phyloP scores from a whole-genome alignment of 1,140 invertebrate species.

The Bombus soroeensis region DNA sequence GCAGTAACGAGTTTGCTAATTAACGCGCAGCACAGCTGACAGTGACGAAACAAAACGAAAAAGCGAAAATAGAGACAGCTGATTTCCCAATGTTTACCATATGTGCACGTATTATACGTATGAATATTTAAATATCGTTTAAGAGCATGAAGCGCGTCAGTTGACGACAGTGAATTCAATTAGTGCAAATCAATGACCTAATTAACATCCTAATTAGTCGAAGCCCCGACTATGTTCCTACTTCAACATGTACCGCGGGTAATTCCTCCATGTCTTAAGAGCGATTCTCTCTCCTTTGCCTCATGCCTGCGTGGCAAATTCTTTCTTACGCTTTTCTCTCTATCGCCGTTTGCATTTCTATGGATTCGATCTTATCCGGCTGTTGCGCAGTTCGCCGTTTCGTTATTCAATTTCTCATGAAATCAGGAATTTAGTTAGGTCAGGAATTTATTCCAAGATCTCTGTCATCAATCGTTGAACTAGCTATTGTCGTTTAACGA shows the following conservation, averaged over 20 bases:
- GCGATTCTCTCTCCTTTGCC: conserved; percentile 12
- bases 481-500: background rate
- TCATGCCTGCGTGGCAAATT: background rate
- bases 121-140: conserved; percentile 3
- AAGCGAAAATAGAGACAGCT: background rate
- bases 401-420: conserved; percentile 3
- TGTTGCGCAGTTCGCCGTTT: conserved; percentile 48
- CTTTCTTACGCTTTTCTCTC: conserved; percentile 21
- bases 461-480: no score
- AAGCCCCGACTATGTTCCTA: conserved; percentile 22
- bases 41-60: background rate
- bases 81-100: background rate
- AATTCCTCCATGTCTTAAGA: conserved; percentile 22
- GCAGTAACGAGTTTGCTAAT: conserved; percentile 23
- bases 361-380: conserved; percentile 54
- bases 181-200: conserved; percentile 53
- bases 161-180: conserved; percentile 53
- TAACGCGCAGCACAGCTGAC: background rate
- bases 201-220: conserved; percentile 59
- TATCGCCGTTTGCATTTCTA: conserved; percentile 46
- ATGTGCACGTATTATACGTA: background rate
- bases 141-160: background rate
- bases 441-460: background rate
- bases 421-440: background rate
- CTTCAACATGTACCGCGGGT: conserved; percentile 10